phyloP scores from a whole-genome alignment of 2,113 vertebrate species.

The Phodopus roborovskii region DNA sequence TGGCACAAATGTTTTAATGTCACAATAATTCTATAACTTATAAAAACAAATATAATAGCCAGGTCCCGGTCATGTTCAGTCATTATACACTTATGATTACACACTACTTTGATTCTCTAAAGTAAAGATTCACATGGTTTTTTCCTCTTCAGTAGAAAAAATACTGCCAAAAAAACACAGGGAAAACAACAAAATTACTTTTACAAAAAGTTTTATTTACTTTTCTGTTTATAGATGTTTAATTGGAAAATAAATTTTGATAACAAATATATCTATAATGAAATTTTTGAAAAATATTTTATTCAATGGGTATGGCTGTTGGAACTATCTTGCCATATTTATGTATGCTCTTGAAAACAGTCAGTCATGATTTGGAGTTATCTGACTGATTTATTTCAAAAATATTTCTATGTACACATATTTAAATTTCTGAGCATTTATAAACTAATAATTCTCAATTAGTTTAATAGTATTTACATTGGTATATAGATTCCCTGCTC shows the following conservation, averaged over 20 bases:
- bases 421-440: not conserved
- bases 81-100: slow-evolving; percentile 58
- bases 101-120: slow-evolving; percentile 69
- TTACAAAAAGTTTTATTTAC: not conserved
- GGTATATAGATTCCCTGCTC: not conserved
- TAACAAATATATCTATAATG: not conserved
- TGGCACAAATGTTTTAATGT: slow-evolving; percentile 12
- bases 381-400: not conserved
- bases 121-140: slow-evolving; percentile 67
- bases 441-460: not conserved
- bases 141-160: slow-evolving; percentile 70
- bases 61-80: slow-evolving; percentile 71
- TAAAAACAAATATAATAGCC: slow-evolving; percentile 67
- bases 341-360: not conserved
- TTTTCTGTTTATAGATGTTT: not conserved
- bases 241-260: slow-evolving; percentile 30
- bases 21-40: slow-evolving; percentile 76
- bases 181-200: not conserved
- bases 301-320: not conserved
- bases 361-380: not conserved
- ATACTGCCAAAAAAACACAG: not conserved
- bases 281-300: not conserved
- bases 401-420: not conserved
- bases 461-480: not conserved
- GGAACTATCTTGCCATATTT: not conserved